Base-by-base conservation (phyloP, 2,888 invertebrate genomes). In the Drosophila incognita region DNA sequence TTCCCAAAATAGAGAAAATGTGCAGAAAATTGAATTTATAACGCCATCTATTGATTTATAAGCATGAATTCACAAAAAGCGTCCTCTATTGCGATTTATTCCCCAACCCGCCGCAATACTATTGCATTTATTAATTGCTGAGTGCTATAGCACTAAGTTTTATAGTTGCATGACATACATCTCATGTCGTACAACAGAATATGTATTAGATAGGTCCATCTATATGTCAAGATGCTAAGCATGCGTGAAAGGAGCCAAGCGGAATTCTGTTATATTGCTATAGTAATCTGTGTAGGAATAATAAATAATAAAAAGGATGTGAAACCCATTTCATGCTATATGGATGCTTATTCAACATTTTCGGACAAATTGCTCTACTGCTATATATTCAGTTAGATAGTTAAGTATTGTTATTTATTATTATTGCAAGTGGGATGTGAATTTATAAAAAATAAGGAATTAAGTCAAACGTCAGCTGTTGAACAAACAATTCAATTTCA, bases 71-170 rank as follows among this genome's bases (percentile, higher is more conserved):
- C 4, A 15, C n/a, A 8, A 46, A 46, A 46, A 24, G 8, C 46
- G 46, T 1, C 46, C 7, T 24, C 24, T 46, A 8, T 8, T 0
- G 46, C 15, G 2, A 24, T 21, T 21, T 11, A 21, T 8, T 8
- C 0, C 1, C 2, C 21, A 8, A 24, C 1, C 1, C 1, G 4
- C 0, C 24, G 4, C 4, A 24, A 46, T 21, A 4, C 8, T 1
- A 46, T 15, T 15, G 7, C 8, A 4, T 15, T 4, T 24, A 15
- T 7, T 46, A 1, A 46, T 24, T 46, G 46, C 24, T 15, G 15
- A 46, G 46, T 15, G 46, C 46, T 46, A 24, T 2, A 24, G 24
- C 46, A 46, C 24, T 46, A 4, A 10, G 40, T 21, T 5, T 42
- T 4, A 4, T 4, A 46, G 15, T 24, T 8, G 8, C 24, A 15